Evolutionary conservation across 2,797 vertebrate genomes (phyloP), one percentile per base, ranked within the genome.

Genomic region (Paramormyrops hopkinsi): DNA sequence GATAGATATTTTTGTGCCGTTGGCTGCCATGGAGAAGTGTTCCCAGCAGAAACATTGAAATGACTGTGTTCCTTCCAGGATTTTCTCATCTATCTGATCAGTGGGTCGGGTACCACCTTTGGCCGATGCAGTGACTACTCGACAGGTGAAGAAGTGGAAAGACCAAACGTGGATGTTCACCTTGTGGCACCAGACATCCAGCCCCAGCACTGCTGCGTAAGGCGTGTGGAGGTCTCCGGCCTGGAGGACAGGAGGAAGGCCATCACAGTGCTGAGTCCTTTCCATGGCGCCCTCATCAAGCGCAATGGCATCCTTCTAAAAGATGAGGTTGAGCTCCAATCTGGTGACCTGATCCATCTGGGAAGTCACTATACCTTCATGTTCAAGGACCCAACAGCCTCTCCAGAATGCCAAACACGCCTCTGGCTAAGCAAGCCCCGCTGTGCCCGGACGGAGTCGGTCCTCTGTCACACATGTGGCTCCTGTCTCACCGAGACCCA

Each of bases 301-400:
- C 91, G 92, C 91, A 97, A 97, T 0, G 95, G 96, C 0, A 73
- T 92, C 22, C 54, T 65, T 0, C 73, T 97, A 86, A 92, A 46
- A 4, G 50, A 89, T 3, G 94, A 95, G 41, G 92, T 88, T 37
- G 91, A 92, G 89, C 95, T 97, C 14, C 90, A 87, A 14, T 91
- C 95, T 0, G 96, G 96, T 2, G 96, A 97, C 76, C 88, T 97
- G 14, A 93, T 97, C 2, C 94, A 95, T 0, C n/a, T 97, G 87
- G 96, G 96, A 12, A 92, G 93, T 65, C 90, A 89, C 89, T 97
- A 97, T 93, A 87, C 96, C 88, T 96, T 97, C 84, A 94, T 97
- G 83, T 97, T 95, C 90, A 96, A 96, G 91, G 96, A 97, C 90
- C 95, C 96, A 0, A 83, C 90, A 2, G 37, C 88, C 8, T n/a